These are phyloP conservation scores for Rhynchonycteris naso DNA, from an alignment of 2,797 vertebrate species.

Conservation along the genomic window DNA sequence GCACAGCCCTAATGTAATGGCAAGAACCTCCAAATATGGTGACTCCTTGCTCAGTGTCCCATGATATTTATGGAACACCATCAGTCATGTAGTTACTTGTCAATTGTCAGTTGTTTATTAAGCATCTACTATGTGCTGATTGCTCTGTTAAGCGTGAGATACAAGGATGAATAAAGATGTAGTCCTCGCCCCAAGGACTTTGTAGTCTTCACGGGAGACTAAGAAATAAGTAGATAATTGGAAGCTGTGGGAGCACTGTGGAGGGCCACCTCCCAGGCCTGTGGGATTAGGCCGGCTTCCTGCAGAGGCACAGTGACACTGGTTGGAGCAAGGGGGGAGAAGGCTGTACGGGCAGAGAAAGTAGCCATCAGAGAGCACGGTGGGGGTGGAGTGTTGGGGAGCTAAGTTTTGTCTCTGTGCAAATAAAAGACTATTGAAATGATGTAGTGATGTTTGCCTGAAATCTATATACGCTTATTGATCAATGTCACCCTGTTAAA, in stretches of 20 bases:
- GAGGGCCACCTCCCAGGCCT: neutral
- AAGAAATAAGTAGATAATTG: neutral
- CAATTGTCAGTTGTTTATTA: neutral
- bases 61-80: neutral
- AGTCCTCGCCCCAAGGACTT: neutral
- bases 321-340: neutral
- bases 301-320: neutral
- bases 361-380: neutral
- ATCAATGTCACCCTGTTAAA: no score
- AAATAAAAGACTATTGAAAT: neutral
- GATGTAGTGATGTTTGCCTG: no score
- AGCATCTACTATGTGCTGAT: neutral
- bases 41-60: neutral
- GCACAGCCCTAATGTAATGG: neutral
- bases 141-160: neutral
- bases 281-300: neutral
- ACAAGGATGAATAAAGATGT: neutral
- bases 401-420: neutral
- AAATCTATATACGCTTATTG: no score
- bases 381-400: neutral
- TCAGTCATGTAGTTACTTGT: neutral
- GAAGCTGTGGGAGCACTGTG: neutral
- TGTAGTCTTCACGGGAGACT: neutral
- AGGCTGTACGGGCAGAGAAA: neutral
- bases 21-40: neutral